These are phyloP conservation scores for Allygus modestus DNA, from an alignment of 2,888 invertebrate genomes.

Conservation along the genomic window DNA sequence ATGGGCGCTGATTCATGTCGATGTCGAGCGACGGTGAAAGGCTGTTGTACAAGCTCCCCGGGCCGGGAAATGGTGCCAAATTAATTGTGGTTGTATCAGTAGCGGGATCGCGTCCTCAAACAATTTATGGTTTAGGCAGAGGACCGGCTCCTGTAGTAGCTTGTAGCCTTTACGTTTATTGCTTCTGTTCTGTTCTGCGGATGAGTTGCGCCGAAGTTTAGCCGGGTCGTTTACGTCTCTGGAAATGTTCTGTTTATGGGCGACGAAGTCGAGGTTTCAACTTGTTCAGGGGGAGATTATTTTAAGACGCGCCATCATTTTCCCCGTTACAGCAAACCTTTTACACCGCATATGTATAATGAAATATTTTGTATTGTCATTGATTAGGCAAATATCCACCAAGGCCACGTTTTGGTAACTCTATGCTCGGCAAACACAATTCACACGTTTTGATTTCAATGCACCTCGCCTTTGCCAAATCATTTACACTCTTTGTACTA, in stretches of 20 bases:
- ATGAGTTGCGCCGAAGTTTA: constrained; percentile 1
- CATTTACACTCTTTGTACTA: no score
- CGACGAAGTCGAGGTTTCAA: background rate
- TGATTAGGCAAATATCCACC: no score
- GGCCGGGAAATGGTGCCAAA: constrained; percentile 26
- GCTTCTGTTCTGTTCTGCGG: background rate
- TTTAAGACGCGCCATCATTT: no score
- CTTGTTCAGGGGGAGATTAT: no score
- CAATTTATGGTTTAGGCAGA: constrained; percentile 27
- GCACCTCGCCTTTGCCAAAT: no score
- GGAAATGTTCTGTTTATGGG: background rate
- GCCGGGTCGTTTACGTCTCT: background rate
- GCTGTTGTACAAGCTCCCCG: constrained; percentile 34
- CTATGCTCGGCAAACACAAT: no score
- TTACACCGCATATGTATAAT: no score
- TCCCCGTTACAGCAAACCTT: no score
- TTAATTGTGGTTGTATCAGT: constrained; percentile 38
- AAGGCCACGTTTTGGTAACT: no score
- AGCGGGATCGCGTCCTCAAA: constrained; percentile 18
- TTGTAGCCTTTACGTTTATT: constrained; percentile 28
- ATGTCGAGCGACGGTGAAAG: constrained; percentile 14
- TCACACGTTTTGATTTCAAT: no score
- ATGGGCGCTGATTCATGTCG: constrained; percentile 16
- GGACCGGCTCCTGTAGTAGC: constrained; percentile 18
- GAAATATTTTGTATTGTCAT: no score